Conservation (phyloP, 2,113 vertebrate species). For the Pterocles gutturalis region DNA sequence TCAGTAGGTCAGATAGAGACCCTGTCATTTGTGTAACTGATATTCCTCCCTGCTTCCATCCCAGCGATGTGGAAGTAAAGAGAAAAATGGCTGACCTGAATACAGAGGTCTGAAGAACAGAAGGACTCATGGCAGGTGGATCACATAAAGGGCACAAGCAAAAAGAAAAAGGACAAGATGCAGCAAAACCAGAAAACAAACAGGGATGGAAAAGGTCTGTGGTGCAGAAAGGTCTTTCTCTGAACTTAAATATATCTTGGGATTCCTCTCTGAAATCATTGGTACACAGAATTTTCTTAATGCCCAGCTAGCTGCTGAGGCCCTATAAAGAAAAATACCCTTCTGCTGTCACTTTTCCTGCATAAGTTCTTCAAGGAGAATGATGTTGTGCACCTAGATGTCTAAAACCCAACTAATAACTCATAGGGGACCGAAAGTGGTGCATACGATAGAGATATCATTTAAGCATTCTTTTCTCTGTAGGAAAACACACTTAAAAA, state of each 20-base stretch:
- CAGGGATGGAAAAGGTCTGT: background rate
- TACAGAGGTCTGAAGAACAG: background rate
- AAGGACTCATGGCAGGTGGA: background rate
- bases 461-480: background rate
- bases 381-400: background rate
- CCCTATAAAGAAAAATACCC: background rate
- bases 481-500: background rate
- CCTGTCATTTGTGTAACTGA: accelerated
- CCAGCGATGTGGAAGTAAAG: background rate
- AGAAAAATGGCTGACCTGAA: background rate
- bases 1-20: background rate
- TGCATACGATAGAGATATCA: background rate
- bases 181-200: background rate
- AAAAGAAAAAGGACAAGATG: background rate
- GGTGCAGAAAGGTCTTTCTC: background rate
- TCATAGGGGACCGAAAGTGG: background rate
- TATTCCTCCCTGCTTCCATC: background rate
- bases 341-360: background rate
- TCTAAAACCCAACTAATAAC: background rate
- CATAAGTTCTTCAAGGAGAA: background rate
- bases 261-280: background rate
- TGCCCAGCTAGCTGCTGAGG: background rate
- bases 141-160: background rate
- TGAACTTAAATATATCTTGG: background rate
- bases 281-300: background rate